Base-by-base conservation (phyloP, 2,113 vertebrate species). In the Periophthalmus modestus region DNA sequence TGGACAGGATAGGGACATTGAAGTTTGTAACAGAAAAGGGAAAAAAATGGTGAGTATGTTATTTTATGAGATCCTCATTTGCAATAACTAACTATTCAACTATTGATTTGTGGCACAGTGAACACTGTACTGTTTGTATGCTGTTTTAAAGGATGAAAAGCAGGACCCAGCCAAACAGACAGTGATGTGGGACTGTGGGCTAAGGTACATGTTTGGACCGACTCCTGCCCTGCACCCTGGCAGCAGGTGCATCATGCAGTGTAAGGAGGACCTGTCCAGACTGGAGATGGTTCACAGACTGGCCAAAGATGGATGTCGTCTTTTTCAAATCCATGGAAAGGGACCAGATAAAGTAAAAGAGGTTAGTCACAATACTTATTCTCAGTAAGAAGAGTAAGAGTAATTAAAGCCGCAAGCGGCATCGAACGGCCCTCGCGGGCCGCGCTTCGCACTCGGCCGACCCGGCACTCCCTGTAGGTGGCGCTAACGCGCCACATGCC, bases 161-260 rank as follows among this genome's bases (percentile, higher is more conserved):
- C n/a, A 63, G 48, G 74, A 23, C 39, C 12, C 28, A 24, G n/a
- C 48, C 50, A 54, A 74, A 36, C n/a, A n/a, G 3, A 47, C 16
- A 86, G 98, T 98, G 96, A 96, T 96, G 86, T 98, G 96, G 96
- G 97, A 97, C 34, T 98, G 97, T 88, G 97, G 97, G 86, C 95
- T 98, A 84, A 97, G 91, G 92, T 95, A 96, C 91, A 91, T 98
- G 79, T 98, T 98, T 84, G 94, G 95, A 83, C 92, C 96, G 88
- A 89, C 96, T 90, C 95, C 96, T 83, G 94, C 92, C 70, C 88
- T 97, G 79, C 96, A 97, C 94, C 95, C 70, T 7, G 90, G 82
- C 85, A 94, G 78, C 62, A 92, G 95, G 82, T 95, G 96, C 90
- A 95, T 93, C 75, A 87, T 95, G 73, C 95, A 91, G 50, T 96